Evolutionary conservation across 2,888 invertebrate species (phyloP), one percentile per base, ranked within the genome.

Genomic region (Ecliptopera silaceata): DNA sequence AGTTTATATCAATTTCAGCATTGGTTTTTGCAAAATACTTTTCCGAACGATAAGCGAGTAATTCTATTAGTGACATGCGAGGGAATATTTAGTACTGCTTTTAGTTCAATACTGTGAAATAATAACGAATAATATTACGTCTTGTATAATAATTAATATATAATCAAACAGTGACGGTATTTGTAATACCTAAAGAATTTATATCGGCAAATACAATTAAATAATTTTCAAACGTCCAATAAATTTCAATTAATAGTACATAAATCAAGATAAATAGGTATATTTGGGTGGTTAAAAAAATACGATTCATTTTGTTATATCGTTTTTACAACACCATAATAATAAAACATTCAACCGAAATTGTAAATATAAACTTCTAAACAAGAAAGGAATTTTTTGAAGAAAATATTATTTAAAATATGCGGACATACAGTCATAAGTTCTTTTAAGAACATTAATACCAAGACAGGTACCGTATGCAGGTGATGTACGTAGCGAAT

Each of bases 1-100:
- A 77, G 76, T 72, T 80, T 72, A 79, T 80, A 82, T 80, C 78
- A 78, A 82, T 83, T 82, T 80, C 65, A 63, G 44, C 63, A 71
- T 67, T 64, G 71, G 75, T 77, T 83, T 80, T 80, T 76, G 71
- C 76, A 74, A 80, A 81, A 77, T 75, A 74, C 69, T 64, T 66
- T 55, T 69, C 67, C 69, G 77, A 72, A 80, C 68, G 69, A 80
- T 82, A 77, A 79, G 70, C 66, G 53, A 55, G 66, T 39, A 36
- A 36, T 15, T 15, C 36, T 36, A 15, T 36, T 3, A 36, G 15
- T 8, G 15, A 15, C 36, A 10, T 34, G 5, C 13, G 13, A 15
- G 15, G 15, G 36, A 8, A 8, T 34, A 34, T 34, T 34, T 34
- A 13, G 34, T 13, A 13, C 13, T 6, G 6, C 13, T 36, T 13